Conservation (phyloP, 2,797 vertebrate species). For the Sebastes melanostomus region DNA sequence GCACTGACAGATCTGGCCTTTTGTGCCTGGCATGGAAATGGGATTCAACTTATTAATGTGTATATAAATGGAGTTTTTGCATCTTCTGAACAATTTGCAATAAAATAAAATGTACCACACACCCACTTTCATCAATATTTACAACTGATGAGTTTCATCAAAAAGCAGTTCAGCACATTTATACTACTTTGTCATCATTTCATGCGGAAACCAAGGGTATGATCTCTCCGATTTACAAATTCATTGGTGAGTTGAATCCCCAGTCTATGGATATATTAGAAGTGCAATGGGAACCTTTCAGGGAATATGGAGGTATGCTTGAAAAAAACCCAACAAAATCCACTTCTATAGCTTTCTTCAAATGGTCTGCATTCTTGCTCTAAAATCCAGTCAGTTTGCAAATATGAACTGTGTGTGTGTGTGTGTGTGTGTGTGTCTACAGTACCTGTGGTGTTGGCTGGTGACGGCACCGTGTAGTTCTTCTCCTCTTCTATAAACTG, state of each 20-base stretch:
- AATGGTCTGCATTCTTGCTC: background rate
- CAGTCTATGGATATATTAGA: no score
- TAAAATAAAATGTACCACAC: background rate
- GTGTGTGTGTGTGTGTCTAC: background rate
- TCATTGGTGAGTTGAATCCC: no score
- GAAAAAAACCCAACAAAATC: background rate
- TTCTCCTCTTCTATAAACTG: slow-evolving; percentile 99
- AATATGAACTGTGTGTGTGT: background rate
- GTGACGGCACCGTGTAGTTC: slow-evolving; percentile 92
- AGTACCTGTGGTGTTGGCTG: slow-evolving; percentile 88
- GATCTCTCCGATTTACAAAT: no score
- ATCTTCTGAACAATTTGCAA: background rate
- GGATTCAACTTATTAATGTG: no score
- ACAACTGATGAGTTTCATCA: background rate
- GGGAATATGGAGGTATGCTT: background rate
- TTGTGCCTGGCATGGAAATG: no score
- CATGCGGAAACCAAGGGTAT: no score
- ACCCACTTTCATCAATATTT: background rate
- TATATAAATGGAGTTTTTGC: background rate
- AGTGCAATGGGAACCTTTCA: no score
- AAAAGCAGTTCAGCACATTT: background rate
- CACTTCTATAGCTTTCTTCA: background rate
- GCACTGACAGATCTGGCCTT: no score
- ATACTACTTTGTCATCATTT: no score
- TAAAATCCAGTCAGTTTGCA: background rate